These are phyloP conservation scores for Heliconius hermathena DNA, from an alignment of 1,140 invertebrate genomes.

Conservation along the genomic window DNA sequence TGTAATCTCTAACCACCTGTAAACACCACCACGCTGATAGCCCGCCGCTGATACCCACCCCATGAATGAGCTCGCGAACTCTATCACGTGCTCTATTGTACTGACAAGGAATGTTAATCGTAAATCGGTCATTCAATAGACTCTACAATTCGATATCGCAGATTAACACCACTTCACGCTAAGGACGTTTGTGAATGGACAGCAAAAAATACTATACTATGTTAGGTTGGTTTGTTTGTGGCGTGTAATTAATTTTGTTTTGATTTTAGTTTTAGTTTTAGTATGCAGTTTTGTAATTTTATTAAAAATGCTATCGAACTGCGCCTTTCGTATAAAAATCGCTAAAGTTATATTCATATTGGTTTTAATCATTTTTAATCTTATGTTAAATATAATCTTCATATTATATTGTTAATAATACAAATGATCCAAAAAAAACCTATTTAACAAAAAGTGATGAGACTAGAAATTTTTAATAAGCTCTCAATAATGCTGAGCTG, in stretches of 20 bases:
- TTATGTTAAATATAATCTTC: not conserved
- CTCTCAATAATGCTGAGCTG: slow-evolving; percentile 32
- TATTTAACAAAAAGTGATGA: not conserved
- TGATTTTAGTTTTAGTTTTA: slow-evolving; percentile 41
- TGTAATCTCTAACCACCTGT: slow-evolving; percentile 54
- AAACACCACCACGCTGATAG: slow-evolving; percentile 46
- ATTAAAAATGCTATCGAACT: slow-evolving; percentile 29
- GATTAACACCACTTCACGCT: slow-evolving; percentile 66
- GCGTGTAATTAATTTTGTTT: slow-evolving; percentile 45
- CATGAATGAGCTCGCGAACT: slow-evolving; percentile 65
- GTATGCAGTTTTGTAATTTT: slow-evolving; percentile 26
- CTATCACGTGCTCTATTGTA: slow-evolving; percentile 72
- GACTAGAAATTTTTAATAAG: slow-evolving; percentile 19
- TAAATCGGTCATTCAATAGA: slow-evolving; percentile 70
- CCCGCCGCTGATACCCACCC: slow-evolving; percentile 49
- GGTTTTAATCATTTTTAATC: not conserved
- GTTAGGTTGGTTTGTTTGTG: slow-evolving; percentile 41
- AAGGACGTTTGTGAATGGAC: slow-evolving; percentile 68
- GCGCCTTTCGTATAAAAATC: slow-evolving; percentile 3
- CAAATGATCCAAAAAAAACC: not conserved
- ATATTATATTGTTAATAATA: not conserved
- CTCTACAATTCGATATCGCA: slow-evolving; percentile 60
- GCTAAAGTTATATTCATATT: not conserved
- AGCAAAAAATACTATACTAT: slow-evolving; percentile 55
- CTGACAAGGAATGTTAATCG: slow-evolving; percentile 67